These are phyloP conservation scores for Latheticus oryzae DNA, from an alignment of 2,888 invertebrate genomes.

Conservation along the genomic window DNA sequence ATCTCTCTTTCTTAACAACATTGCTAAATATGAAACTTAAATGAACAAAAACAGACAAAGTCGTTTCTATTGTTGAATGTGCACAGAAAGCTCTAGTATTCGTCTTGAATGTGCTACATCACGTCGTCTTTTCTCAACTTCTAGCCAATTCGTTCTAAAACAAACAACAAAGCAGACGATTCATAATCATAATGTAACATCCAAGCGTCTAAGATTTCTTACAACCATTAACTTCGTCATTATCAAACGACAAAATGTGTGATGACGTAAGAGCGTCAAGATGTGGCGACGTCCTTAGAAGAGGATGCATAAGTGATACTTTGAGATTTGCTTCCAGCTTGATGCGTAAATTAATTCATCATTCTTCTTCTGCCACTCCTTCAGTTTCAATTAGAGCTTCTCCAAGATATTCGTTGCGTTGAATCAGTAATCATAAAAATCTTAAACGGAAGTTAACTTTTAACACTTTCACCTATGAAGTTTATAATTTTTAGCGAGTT, in stretches of 20 bases:
- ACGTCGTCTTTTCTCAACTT: slow-evolving; percentile 50
- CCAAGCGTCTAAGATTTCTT: slow-evolving; percentile 51
- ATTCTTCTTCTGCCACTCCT: slow-evolving; percentile 17
- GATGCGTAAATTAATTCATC: no score
- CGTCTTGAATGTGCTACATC: slow-evolving; percentile 48
- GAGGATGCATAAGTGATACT: slow-evolving; percentile 30
- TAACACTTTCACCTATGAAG: no score
- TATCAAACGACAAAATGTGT: slow-evolving; percentile 55
- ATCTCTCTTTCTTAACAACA: slow-evolving; percentile 47
- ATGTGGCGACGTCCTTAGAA: slow-evolving; percentile 27
- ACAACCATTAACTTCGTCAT: slow-evolving; percentile 57
- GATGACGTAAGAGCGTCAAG: slow-evolving; percentile 52
- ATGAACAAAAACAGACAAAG: slow-evolving; percentile 50
- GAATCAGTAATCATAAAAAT: no score
- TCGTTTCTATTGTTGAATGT: slow-evolving; percentile 42
- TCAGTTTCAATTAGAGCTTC: slow-evolving; percentile 3
- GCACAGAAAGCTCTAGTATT: slow-evolving; percentile 37
- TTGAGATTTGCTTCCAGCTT: slow-evolving; percentile 19
- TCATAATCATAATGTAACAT: slow-evolving; percentile 57
- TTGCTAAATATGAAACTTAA: slow-evolving; percentile 52
- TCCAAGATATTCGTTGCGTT: slow-evolving; percentile 5
- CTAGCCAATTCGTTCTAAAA: slow-evolving; percentile 50
- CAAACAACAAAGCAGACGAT: slow-evolving; percentile 53
- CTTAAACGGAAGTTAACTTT: not conserved
- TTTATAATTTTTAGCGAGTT: slow-evolving; percentile 4